Conservation (phyloP, 2,797 vertebrate species). For the Phrynocephalus vlangalii region DNA sequence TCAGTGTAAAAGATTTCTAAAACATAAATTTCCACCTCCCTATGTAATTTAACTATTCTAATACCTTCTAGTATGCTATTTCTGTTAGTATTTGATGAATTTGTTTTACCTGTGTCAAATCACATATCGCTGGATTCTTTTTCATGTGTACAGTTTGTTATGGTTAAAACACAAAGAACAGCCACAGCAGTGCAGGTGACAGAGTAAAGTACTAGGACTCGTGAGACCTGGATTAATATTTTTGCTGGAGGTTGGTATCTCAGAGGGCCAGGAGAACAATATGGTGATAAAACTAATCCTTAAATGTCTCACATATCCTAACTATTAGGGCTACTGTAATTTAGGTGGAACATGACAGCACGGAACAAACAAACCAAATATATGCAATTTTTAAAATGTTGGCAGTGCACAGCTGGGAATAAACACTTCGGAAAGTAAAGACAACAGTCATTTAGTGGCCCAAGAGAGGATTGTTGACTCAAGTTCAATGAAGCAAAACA, state of each 20-base stretch:
- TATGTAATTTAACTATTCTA: not conserved
- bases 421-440: constrained; percentile 15
- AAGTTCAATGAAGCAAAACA: constrained; percentile 18
- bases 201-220: too few species aligned
- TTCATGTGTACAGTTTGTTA: constrained; percentile 30
- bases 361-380: not conserved
- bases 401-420: not conserved
- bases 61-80: not conserved
- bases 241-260: too few species aligned
- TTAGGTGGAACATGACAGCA: too few species aligned
- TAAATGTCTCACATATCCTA: too few species aligned
- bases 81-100: constrained; percentile 18
- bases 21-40: not conserved
- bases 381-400: constrained; percentile 33
- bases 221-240: not conserved
- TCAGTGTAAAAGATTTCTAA: not conserved
- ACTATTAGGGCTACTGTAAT: too few species aligned
- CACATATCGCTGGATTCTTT: constrained; percentile 10
- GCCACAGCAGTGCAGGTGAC: too few species aligned
- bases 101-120: constrained; percentile 9
- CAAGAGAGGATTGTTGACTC: not conserved
- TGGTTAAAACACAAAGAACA: too few species aligned
- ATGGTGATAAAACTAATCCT: too few species aligned
- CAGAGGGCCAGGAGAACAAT: too few species aligned
- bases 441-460: not conserved